These are phyloP conservation scores for Boleophthalmus pectinirostris DNA, from an alignment of 2,113 vertebrate genomes.

Conservation along the genomic window DNA sequence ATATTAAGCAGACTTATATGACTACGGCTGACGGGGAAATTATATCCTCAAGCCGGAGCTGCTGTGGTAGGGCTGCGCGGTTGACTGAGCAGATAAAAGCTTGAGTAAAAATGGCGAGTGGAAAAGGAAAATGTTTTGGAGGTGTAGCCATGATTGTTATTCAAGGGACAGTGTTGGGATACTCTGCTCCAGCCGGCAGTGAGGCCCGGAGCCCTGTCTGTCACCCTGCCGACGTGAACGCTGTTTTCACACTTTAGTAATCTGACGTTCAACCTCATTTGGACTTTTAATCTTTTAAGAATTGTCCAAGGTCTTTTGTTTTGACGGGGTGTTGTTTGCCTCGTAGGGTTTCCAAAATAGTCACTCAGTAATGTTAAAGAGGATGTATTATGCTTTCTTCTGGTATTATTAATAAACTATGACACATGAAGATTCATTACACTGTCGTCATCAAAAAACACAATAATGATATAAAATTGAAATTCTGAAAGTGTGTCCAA, in stretches of 20 bases:
- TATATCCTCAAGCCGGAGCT: slow-evolving; percentile 79
- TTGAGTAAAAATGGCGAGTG: slow-evolving; percentile 75
- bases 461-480: neutral
- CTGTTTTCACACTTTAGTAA: slow-evolving; percentile 45
- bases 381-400: neutral
- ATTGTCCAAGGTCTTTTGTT: slow-evolving; percentile 74
- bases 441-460: neutral
- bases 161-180: slow-evolving; percentile 73
- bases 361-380: neutral
- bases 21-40: slow-evolving; percentile 81
- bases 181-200: slow-evolving; percentile 52
- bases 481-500: neutral
- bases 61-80: slow-evolving; percentile 67
- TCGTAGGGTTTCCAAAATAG: neutral
- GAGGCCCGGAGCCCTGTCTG: slow-evolving; percentile 76
- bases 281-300: slow-evolving; percentile 69
- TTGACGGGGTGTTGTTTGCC: slow-evolving; percentile 55
- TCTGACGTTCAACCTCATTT: slow-evolving; percentile 75
- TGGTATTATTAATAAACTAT: too few species aligned
- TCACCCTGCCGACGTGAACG: slow-evolving; percentile 76
- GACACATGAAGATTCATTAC: too few species aligned
- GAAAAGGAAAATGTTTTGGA: slow-evolving; percentile 81
- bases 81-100: slow-evolving; percentile 82
- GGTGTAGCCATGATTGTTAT: slow-evolving; percentile 82
- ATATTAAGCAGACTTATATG: slow-evolving; percentile 83